phyloP scores from a whole-genome alignment of 1,140 invertebrate genomes.

The Drosophila nikananu region DNA sequence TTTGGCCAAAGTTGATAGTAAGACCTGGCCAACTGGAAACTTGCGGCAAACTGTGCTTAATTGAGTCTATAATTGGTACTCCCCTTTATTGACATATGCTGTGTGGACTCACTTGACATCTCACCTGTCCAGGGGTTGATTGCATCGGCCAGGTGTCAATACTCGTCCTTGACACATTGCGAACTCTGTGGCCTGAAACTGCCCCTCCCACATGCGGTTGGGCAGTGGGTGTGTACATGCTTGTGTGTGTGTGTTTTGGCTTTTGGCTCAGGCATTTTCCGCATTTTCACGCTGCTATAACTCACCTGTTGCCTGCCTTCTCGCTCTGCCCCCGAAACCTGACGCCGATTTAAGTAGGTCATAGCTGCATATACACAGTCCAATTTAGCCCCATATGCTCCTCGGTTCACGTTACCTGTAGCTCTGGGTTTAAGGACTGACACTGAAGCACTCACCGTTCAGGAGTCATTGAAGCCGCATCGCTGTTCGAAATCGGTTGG shows the following conservation, averaged over 20 bases:
- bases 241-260: constrained; percentile 10
- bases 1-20: neutral
- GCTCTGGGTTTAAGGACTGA: neutral
- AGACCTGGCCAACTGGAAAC: neutral
- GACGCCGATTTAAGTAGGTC: constrained; percentile 43
- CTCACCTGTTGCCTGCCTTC: constrained; percentile 59
- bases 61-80: constrained; percentile 10
- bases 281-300: constrained; percentile 14
- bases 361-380: constrained; percentile 13
- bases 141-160: constrained; percentile 72
- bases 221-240: neutral
- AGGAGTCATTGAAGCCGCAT: neutral
- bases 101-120: constrained; percentile 6
- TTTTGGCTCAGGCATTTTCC: neutral
- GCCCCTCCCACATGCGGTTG: constrained; percentile 2
- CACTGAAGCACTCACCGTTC: neutral
- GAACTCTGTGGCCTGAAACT: constrained; percentile 36
- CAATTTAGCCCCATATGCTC: constrained; percentile 1
- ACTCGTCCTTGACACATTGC: constrained; percentile 73
- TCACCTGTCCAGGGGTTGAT: constrained; percentile 43
- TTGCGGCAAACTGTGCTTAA: constrained; percentile 7
- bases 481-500: neutral
- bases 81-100: constrained; percentile 6
- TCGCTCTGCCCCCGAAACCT: constrained; percentile 14
- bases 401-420: constrained; percentile 7